Evolutionary conservation across 2,888 invertebrate genomes (phyloP), one percentile per base, ranked within the genome.

Genomic region (Cenopis cana): DNA sequence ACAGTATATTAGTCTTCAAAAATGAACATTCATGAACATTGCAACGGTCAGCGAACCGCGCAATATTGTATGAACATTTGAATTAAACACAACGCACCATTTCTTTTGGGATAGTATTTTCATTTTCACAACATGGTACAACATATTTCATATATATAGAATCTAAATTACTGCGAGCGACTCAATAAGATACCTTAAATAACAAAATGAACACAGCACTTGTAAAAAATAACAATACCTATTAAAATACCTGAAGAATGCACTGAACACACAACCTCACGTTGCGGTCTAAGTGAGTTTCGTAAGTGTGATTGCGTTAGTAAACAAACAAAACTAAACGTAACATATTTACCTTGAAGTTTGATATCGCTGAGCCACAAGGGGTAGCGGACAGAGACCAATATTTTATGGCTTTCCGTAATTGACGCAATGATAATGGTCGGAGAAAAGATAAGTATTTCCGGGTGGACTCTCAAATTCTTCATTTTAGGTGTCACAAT

Each of bases 281-380:
- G 79, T 85, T 86, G 85, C 81, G 82, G 84, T 78, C 74, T 72
- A 72, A 69, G 74, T 76, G 74, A 77, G 71, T 89, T 88, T 85
- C 86, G 85, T 88, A 89, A 90, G 84, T 82, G 81, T 74, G 76
- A 83, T 87, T 85, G 84, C 84, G 84, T 82, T 81, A 82, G 84
- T 82, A 76, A 75, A 73, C 80, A 83, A 84, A 87, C 85, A 83
- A 76, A 81, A 79, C 76, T 77, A 79, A 84, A 80, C 81, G 82
- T 81, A 83, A 83, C 78, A 78, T 79, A 77, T 79, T 82, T 84
- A 75, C 74, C 65, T 78, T 77, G 75, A 50, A 72, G 73, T 76
- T 76, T 77, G 73, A 76, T 73, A 75, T 54, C 64, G 57, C 59
- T 67, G 75, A 74, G 75, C 68, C 18, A 75, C 24, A 57, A 59